phyloP scores from a whole-genome alignment of 2,113 vertebrate genomes.

The Tychaedon coryphoeus region DNA sequence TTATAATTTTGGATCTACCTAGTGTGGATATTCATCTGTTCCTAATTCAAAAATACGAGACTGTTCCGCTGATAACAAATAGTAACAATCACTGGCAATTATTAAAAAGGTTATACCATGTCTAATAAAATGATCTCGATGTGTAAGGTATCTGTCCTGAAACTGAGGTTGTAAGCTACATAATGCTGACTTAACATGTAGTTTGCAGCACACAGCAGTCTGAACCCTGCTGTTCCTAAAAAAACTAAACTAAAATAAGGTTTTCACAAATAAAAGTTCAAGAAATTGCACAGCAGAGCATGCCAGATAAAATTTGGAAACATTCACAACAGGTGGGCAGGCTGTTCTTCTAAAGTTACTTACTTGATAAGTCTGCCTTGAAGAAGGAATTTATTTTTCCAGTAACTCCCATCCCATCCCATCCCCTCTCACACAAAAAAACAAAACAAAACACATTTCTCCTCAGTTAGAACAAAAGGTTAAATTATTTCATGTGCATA shows the following conservation, averaged over 20 bases:
- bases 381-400: constrained; percentile 61
- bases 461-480: constrained; percentile 38
- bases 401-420: constrained; percentile 39
- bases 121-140: not conserved
- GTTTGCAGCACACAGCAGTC: not conserved
- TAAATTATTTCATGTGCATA: constrained; percentile 31
- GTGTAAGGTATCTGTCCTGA: not conserved
- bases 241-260: not conserved
- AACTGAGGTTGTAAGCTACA: not conserved
- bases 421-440: not conserved
- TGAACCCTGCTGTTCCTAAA: not conserved
- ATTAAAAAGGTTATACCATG: not conserved
- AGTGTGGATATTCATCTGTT: not conserved
- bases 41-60: not conserved
- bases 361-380: constrained; percentile 3
- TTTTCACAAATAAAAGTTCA: not conserved
- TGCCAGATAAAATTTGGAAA: constrained; percentile 28
- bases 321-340: constrained; percentile 4
- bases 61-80: not conserved
- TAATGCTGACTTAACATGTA: not conserved
- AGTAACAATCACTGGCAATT: not conserved
- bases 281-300: not conserved
- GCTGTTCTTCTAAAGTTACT: not conserved
- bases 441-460: constrained; percentile 15
- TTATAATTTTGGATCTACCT: not conserved